A percentile compares a stretch with the other conserved stretches of the same genome.
phyloP scores from a whole-genome alignment of 1,140 invertebrate species.

The Achatina immaculata region DNA sequence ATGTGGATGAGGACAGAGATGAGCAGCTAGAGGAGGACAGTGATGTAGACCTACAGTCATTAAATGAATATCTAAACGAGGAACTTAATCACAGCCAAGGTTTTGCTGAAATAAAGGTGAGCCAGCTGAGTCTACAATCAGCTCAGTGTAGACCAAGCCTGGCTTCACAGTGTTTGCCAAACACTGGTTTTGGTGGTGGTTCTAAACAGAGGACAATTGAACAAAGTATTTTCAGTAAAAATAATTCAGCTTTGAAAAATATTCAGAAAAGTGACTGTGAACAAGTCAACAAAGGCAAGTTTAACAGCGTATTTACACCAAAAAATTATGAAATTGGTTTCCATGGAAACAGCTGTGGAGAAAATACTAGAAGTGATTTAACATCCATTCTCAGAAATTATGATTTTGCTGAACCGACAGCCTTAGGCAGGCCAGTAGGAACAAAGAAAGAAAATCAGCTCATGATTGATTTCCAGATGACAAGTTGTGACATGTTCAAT shows the following conservation, averaged over 20 bases:
- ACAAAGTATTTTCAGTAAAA: not conserved
- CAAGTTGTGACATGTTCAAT: not conserved
- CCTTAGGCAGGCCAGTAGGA: not conserved
- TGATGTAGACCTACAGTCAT: not conserved
- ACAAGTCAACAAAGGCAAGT: not conserved
- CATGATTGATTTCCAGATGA: conserved; percentile 6
- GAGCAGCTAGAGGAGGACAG: not conserved
- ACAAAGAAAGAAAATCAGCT: not conserved
- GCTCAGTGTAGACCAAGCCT: not conserved
- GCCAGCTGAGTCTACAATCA: not conserved
- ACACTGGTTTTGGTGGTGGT: no score
- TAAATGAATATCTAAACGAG: not conserved
- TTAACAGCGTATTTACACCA: not conserved
- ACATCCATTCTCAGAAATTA: not conserved
- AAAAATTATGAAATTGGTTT: not conserved
- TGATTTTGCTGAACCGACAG: not conserved
- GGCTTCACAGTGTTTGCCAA: no score
- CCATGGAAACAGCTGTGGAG: not conserved
- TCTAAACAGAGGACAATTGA: no score
- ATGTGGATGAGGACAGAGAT: not conserved
- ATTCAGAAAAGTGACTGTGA: not conserved
- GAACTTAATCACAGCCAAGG: not conserved
- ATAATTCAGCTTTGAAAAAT: not conserved
- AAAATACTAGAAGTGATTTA: not conserved
- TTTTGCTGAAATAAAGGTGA: not conserved